These are phyloP conservation scores for Accipiter badius DNA, from an alignment of 2,797 vertebrate genomes.

Conservation along the genomic window DNA sequence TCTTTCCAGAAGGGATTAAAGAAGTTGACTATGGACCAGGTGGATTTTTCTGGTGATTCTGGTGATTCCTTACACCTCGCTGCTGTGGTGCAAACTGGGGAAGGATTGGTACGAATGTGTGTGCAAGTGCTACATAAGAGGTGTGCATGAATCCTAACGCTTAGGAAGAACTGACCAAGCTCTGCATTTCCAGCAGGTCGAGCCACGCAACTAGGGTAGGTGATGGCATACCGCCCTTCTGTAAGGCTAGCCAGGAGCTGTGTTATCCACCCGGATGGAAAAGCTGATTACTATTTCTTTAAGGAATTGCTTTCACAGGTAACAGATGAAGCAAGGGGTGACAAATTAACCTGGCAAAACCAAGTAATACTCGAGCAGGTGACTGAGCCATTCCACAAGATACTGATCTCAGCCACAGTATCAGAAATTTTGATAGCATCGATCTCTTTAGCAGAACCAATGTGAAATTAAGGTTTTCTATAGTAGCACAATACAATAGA, in stretches of 20 bases:
- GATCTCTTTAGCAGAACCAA: background rate
- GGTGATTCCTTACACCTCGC: background rate
- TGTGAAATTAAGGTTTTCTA: background rate
- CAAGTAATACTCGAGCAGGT: background rate
- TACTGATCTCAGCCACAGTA: background rate
- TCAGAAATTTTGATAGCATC: background rate
- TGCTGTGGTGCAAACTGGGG: background rate
- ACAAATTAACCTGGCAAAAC: background rate
- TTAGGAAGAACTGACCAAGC: background rate
- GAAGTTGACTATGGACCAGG: background rate
- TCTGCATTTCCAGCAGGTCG: background rate
- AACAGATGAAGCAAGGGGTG: background rate
- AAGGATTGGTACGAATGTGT: background rate
- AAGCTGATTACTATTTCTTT: background rate
- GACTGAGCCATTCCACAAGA: background rate
- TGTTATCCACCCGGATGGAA: background rate
- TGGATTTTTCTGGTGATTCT: background rate
- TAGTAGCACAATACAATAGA: background rate
- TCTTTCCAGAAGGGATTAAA: background rate
- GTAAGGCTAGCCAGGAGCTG: background rate
- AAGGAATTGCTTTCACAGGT: background rate
- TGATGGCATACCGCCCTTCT: fast-evolving
- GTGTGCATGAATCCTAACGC: too few species aligned
- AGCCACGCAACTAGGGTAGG: background rate
- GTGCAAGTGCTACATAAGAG: background rate